Evolutionary conservation across 2,797 vertebrate genomes (phyloP), one percentile per base, ranked within the genome.

Genomic region (Margarornis squamiger): DNA sequence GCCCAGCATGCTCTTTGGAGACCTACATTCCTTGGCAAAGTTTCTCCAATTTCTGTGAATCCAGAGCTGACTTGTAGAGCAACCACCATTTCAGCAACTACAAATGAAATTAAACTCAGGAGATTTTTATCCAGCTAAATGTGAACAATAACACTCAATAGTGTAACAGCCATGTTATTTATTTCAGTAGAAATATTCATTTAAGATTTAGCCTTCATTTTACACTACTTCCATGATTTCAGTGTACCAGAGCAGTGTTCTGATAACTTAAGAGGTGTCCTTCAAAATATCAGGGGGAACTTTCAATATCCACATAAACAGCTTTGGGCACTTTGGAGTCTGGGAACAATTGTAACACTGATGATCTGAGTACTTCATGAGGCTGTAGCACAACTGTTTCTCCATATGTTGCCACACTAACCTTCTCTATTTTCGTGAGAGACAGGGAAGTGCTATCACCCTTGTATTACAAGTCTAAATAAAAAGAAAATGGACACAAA

Each of bases 71-170:
- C 54, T 91, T 84, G 34, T 4, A 81, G 26, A 84, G 49, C 46
- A 65, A 63, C 17, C 30, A 76, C 18, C 52, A 74, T 62, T 86
- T 54, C 34, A 72, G 39, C 61, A 92, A 46, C 58, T 85, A 81
- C 57, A 88, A 88, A 74, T 38, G n/a, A 76, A 91, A 79, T 81
- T 34, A 93, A 92, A 66, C 41, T 13, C 63, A 55, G 36, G 41
- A 90, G 52, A 83, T 48, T 82, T 39, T 92, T 46, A 93, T 5
- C 14, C 52, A 92, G 55, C 27, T 82, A 90, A 63, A 88, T 12
- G 18, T 34, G 43, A 90, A 78, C 23, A 67, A 2, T 26, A 93
- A 58, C 62, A 63, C 86, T 59, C 54, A 76, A 8, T 3, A 75
- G 43, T 21, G 4, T 70, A 92, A 78, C 30, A 82, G 3, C 9